Base-by-base conservation (phyloP, 2,797 vertebrate species). In the Emydoidea blandingii region DNA sequence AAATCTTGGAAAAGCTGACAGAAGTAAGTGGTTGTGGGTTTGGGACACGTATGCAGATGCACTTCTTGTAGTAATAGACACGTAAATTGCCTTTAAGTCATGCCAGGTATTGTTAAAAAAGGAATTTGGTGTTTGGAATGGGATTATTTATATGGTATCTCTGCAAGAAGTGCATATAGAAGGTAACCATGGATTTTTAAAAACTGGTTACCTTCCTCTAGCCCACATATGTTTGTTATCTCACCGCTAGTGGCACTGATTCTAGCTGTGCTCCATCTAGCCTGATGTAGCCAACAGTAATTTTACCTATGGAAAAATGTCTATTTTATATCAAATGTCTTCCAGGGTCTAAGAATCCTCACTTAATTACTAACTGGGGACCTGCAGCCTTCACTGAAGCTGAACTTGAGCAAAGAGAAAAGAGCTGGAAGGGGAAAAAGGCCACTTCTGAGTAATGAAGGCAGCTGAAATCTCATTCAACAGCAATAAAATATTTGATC, bases 301-400 rank as follows among this genome's bases (percentile, higher is more conserved):
- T 79, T 74, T 57, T 78, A 25, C 62, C 49, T 52, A n/a, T 65
- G 7, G 2, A 34, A 80, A 91, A 56, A 2, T 0, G 1, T 12
- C 78, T 8, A 5, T 47, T 50, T 93, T 68, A 65, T 18, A 9
- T 9, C 79, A 85, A 83, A 47, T 97, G 5, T 97, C 53, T 95
- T 96, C 83, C 96, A 99, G 99, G 99, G 81, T 98, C 99, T 27
- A 99, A 99, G 97, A 99, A 98, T 37, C 98, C 98, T 79, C 98
- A 98, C 91, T 96, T 98, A 74, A 99, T 99, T 97, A 99, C 99
- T 62, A 99, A 99, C 98, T 99, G 99, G 99, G 99, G 99, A 21
- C 99, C 99, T 0, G 99, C 99, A 0, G 99, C 99, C 1, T 99
- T 99, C 95, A 99, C 99, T 54, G 98, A 99, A 19, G 98, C 98